A percentile compares a stretch with the other conserved stretches of the same genome.
Conservation (phyloP, 2,888 invertebrate genomes). For the Polymixis flavicincta region DNA sequence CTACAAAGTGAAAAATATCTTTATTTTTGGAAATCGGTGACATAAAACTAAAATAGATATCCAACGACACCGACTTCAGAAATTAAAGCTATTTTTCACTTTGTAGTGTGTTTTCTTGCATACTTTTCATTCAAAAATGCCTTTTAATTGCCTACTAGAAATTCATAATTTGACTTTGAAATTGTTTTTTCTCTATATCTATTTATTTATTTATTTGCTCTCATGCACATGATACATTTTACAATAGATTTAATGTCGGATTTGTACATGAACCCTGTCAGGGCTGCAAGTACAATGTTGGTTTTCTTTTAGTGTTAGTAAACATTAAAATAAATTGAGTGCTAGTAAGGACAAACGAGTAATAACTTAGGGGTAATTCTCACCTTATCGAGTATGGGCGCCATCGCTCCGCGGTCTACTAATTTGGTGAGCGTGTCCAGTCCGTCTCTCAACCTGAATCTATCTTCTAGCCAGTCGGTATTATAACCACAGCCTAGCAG, state of each 20-base stretch:
- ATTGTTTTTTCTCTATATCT: background rate
- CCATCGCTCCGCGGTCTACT: constrained; percentile 80
- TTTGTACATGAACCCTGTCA: background rate
- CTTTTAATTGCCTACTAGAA: background rate
- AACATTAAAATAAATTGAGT: background rate
- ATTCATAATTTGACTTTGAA: background rate
- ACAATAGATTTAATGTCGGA: background rate
- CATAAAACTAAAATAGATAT: too few species aligned
- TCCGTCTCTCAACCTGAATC: constrained; percentile 72
- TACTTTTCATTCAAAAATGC: background rate
- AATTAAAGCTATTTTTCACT: too few species aligned
- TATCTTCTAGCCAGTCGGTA: constrained; percentile 84
- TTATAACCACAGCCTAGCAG: constrained; percentile 77
- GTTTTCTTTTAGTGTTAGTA: background rate
- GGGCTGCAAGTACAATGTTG: background rate
- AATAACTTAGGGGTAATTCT: background rate
- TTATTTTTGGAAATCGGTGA: too few species aligned
- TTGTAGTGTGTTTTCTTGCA: too few species aligned
- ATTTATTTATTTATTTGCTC: background rate
- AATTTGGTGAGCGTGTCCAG: constrained; percentile 77
- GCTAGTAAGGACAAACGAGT: background rate
- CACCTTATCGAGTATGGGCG: constrained; percentile 86
- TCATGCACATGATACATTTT: background rate
- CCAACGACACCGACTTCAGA: too few species aligned
- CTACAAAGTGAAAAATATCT: too few species aligned